Conservation (phyloP, 1,140 invertebrate genomes). For the Centruroides sculpturatus region DNA sequence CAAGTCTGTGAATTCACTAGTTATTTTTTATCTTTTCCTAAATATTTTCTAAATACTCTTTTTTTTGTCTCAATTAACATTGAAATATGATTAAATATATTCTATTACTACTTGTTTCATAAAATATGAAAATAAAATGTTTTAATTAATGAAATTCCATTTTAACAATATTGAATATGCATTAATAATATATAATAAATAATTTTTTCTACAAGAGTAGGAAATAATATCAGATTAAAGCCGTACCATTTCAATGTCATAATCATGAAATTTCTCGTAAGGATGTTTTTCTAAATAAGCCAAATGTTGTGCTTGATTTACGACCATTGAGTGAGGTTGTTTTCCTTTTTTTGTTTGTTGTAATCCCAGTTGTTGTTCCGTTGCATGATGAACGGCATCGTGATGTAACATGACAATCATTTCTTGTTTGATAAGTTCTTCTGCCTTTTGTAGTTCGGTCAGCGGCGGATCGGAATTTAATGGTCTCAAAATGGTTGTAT, state of each 20-base stretch:
- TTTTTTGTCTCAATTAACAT: too few relatives aligned
- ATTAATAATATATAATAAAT: too few relatives aligned
- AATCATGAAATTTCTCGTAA: slow-evolving; percentile 52
- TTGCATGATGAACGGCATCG: slow-evolving; percentile 47
- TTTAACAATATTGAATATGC: too few relatives aligned
- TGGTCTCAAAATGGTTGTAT: slow-evolving; percentile 61
- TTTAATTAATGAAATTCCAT: too few relatives aligned
- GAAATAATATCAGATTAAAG: too few relatives aligned
- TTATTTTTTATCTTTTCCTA: too few relatives aligned
- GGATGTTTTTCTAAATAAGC: slow-evolving; percentile 72
- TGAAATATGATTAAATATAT: too few relatives aligned
- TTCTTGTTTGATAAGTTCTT: slow-evolving; percentile 92
- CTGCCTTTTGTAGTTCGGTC: slow-evolving; percentile 80
- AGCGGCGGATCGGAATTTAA: slow-evolving; percentile 48
- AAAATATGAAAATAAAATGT: too few relatives aligned
- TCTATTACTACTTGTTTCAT: too few relatives aligned
- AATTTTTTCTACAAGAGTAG: too few relatives aligned
- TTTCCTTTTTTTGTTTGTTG: neutral
- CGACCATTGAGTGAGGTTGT: slow-evolving; percentile 25
- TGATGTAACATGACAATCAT: slow-evolving; percentile 92
- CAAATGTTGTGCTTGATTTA: slow-evolving; percentile 50
- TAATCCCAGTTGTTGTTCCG: slow-evolving; percentile 23
- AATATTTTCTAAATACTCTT: too few relatives aligned
- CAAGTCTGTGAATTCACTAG: too few relatives aligned
- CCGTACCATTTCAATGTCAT: slow-evolving; percentile 49